Percentiles rank a stretch among this genome's conserved stretches.
Conservation (phyloP, 2,797 vertebrate genomes). For the Pangasius mekongensis region DNA sequence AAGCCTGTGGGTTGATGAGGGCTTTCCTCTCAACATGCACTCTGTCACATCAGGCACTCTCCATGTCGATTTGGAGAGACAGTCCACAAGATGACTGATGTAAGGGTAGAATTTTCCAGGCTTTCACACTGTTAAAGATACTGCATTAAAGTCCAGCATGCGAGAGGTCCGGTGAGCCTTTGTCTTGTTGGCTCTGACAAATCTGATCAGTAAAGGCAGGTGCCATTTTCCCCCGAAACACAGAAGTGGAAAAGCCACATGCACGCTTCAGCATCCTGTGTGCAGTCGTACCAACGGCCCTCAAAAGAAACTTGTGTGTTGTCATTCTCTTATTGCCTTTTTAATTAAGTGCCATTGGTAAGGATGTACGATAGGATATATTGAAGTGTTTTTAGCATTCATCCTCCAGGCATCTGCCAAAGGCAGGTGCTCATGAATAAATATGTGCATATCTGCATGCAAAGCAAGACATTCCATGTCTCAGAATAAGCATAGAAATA, state of each 20-base stretch:
- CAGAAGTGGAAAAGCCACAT: neutral
- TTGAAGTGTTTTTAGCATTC: conserved; percentile 30
- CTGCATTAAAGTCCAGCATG: neutral
- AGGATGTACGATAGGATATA: conserved; percentile 26
- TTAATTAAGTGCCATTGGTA: conserved; percentile 24
- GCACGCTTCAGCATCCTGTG: neutral
- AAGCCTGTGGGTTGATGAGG: conserved; percentile 26
- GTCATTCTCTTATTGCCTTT: neutral
- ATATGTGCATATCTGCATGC: conserved; percentile 55
- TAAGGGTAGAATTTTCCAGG: conserved; percentile 6
- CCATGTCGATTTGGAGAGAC: neutral
- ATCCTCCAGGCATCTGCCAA: conserved; percentile 20
- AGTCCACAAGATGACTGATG: neutral
- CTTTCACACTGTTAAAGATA: conserved; percentile 7
- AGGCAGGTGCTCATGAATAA: conserved; percentile 75
- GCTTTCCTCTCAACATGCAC: conserved; percentile 21
- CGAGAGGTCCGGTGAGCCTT: neutral
- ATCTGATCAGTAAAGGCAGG: neutral
- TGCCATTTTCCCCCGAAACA: neutral
- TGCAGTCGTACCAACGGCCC: conserved; percentile 22
- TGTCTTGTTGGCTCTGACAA: neutral
- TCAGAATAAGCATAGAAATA: conserved; percentile 37
- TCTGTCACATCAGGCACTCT: conserved; percentile 18
- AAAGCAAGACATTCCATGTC: conserved; percentile 13
- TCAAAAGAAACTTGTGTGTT: conserved; percentile 30